phyloP scores from a whole-genome alignment of 1,140 invertebrate genomes.

The Drosophila seguyi region DNA sequence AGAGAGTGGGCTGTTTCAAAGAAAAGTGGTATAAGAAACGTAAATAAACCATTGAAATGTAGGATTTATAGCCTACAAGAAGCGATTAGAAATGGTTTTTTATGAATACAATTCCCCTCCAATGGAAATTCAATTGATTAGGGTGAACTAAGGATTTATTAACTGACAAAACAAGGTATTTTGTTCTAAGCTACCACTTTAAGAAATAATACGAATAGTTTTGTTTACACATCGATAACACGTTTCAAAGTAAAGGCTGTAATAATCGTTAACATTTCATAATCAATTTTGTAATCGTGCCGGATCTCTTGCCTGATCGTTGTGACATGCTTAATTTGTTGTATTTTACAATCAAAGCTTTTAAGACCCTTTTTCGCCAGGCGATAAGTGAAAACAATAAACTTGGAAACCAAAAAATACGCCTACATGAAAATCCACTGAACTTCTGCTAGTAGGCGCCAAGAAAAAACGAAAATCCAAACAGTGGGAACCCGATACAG shows the following conservation, averaged over 20 bases:
- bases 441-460: constrained; percentile 13
- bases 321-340: constrained; percentile 41
- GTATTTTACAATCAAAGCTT: constrained; percentile 41
- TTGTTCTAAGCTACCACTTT: neutral
- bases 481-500: neutral
- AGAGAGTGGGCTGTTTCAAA: constrained; percentile 11
- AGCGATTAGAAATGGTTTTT: neutral
- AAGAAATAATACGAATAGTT: neutral
- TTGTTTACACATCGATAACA: constrained; percentile 9
- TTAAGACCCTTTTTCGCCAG: constrained; percentile 39
- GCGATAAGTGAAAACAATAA: constrained; percentile 52
- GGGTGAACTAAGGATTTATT: neutral
- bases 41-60: neutral
- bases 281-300: constrained; percentile 31
- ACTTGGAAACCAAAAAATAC: constrained; percentile 28
- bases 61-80: constrained; percentile 1
- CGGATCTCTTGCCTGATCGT: constrained; percentile 16
- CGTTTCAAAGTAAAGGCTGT: neutral
- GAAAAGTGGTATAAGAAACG: neutral
- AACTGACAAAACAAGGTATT: neutral
- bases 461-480: neutral
- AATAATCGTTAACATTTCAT: constrained; percentile 9
- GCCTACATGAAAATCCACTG: constrained; percentile 21
- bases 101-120: neutral
- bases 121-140: neutral